phyloP scores from a whole-genome alignment of 2,888 invertebrate genomes.

The Pachymerium ferrugineum region DNA sequence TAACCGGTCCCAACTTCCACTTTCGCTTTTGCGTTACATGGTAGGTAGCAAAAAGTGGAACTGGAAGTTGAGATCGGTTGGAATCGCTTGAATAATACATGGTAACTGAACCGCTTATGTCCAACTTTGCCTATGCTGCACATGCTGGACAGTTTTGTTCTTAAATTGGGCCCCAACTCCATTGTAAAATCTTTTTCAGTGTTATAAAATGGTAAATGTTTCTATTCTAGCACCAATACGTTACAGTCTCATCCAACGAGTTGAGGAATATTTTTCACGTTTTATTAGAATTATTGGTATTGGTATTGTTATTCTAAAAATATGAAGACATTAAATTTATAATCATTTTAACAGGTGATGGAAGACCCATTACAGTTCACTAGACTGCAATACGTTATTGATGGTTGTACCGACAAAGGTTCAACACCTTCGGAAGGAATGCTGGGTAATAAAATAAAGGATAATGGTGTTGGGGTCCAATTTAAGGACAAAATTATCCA shows the following conservation, averaged over 20 bases:
- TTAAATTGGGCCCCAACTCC: no score
- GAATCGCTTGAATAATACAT: no score
- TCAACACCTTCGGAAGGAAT: slow-evolving; percentile 46
- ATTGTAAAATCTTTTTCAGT: no score
- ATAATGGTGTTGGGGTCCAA: background rate
- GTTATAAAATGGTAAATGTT: no score
- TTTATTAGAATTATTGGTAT: slow-evolving; percentile 48
- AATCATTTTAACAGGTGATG: slow-evolving; percentile 39
- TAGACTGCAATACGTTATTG: slow-evolving; percentile 47
- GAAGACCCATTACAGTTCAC: slow-evolving; percentile 47
- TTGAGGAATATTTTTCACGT: slow-evolving; percentile 48
- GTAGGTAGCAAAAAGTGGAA: no score
- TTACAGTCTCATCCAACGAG: slow-evolving; percentile 49
- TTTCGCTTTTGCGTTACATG: no score
- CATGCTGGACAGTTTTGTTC: no score
- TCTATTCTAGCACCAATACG: slow-evolving; percentile 46
- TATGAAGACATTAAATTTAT: background rate
- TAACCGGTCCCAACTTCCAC: no score
- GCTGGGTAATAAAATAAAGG: slow-evolving; percentile 42
- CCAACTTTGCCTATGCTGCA: no score
- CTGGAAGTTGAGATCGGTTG: no score
- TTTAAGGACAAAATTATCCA: background rate
- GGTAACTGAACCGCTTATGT: no score
- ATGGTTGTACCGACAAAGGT: slow-evolving; percentile 46
- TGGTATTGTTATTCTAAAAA: slow-evolving; percentile 17